phyloP scores from a whole-genome alignment of 2,113 vertebrate genomes.

The Platysteira castanea region DNA sequence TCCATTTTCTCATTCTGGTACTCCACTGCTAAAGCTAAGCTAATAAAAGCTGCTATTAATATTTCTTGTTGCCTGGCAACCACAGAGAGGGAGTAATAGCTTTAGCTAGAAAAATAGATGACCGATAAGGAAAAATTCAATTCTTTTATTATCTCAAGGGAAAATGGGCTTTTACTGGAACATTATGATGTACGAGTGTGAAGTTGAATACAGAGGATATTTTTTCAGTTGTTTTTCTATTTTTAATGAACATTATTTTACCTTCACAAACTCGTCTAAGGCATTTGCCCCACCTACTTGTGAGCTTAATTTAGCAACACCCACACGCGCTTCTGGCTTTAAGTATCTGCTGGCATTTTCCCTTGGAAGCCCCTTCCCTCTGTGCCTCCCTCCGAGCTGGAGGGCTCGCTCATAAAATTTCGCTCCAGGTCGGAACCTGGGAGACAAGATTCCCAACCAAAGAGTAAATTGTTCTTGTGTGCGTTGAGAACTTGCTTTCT shows the following conservation, averaged over 20 bases:
- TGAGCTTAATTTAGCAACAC: conserved; percentile 74
- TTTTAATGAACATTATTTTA: conserved; percentile 80
- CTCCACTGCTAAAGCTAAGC: conserved; percentile 98
- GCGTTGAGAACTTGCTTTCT: neutral
- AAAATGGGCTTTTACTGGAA: conserved; percentile 97
- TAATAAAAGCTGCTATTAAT: conserved; percentile 99
- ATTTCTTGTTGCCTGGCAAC: conserved; percentile 99
- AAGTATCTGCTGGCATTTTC: conserved; percentile 63
- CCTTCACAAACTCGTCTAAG: conserved; percentile 69
- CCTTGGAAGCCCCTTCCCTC: conserved; percentile 30
- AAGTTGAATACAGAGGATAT: conserved; percentile 82
- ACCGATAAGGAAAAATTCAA: conserved; percentile 99
- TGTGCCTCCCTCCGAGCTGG: neutral
- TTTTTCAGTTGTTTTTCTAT: conserved; percentile 77
- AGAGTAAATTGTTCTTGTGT: neutral
- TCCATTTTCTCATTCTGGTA: conserved; percentile 99
- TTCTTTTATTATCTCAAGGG: conserved; percentile 99
- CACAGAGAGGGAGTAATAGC: conserved; percentile 98
- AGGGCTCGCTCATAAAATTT: conserved; percentile 46
- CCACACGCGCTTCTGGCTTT: conserved; percentile 44
- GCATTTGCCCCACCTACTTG: conserved; percentile 59
- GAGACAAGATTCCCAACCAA: conserved; percentile 40
- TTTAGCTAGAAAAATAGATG: conserved; percentile 99
- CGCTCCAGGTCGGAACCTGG: conserved; percentile 42
- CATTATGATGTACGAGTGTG: conserved; percentile 97